phyloP scores from a whole-genome alignment of 2,888 invertebrate genomes.

The Crocallis elinguaria region DNA sequence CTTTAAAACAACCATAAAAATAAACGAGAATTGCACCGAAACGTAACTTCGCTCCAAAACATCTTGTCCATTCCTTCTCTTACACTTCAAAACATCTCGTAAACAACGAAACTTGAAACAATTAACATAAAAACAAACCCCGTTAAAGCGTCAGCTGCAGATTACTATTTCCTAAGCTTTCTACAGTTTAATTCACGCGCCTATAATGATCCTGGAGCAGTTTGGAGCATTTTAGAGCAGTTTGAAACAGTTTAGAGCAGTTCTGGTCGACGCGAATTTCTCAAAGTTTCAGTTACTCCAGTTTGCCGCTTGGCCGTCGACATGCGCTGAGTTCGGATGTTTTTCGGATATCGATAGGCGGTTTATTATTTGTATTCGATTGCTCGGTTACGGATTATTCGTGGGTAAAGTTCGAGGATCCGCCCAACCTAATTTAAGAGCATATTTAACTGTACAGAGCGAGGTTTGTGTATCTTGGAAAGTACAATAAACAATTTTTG shows the following conservation, averaged over 20 bases:
- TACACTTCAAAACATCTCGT: conserved; percentile 24
- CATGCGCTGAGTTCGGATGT: conserved; percentile 19
- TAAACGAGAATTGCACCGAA: conserved; percentile 14
- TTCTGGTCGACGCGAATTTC: conserved; percentile 20
- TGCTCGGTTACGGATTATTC: not conserved
- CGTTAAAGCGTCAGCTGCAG: conserved; percentile 31
- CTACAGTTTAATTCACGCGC: conserved; percentile 33
- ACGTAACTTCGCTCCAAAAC: conserved; percentile 6
- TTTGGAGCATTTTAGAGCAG: conserved; percentile 18
- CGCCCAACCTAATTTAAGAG: not conserved
- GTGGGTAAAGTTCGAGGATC: not conserved
- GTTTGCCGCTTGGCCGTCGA: conserved; percentile 24
- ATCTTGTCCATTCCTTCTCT: conserved; percentile 1
- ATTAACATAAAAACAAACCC: conserved; percentile 27
- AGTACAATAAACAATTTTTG: too few relatives aligned
- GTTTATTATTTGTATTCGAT: conserved; percentile 5
- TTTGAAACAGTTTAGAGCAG: conserved; percentile 11
- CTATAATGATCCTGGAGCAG: conserved; percentile 23
- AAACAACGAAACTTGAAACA: conserved; percentile 28
- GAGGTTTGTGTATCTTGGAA: not conserved
- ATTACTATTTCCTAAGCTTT: conserved; percentile 24
- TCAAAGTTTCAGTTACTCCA: conserved; percentile 33
- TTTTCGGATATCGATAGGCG: conserved; percentile 1
- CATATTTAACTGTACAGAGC: not conserved
- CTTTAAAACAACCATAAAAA: conserved; percentile 12